These are phyloP conservation scores for Megathymus violae DNA, from an alignment of 1,140 invertebrate genomes.

Conservation along the genomic window DNA sequence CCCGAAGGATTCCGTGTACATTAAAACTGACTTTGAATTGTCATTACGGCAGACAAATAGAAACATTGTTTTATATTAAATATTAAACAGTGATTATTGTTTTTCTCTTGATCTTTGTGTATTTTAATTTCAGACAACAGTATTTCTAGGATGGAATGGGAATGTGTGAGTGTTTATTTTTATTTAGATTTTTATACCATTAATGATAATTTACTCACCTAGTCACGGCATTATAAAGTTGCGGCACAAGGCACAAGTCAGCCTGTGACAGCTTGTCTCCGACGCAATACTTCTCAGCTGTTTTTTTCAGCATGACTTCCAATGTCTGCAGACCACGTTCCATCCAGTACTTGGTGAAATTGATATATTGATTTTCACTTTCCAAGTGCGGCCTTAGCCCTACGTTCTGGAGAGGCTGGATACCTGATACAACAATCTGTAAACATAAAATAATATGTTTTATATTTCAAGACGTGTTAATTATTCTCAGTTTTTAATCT, in stretches of 20 bases:
- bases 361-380: constrained; percentile 89
- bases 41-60: no score
- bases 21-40: no score
- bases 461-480: no score
- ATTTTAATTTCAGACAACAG: no score
- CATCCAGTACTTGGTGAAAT: constrained; percentile 94
- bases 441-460: constrained; percentile 85
- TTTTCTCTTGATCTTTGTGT: no score
- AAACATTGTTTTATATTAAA: no score
- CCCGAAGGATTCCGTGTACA: no score
- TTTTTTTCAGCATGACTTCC: constrained; percentile 91
- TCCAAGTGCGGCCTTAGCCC: constrained; percentile 90
- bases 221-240: constrained; percentile 91
- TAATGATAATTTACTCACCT: constrained; percentile 73
- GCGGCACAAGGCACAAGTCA: constrained; percentile 96
- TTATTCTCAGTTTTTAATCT: no score
- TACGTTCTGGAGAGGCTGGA: constrained; percentile 97
- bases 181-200: no score
- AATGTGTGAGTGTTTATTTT: no score
- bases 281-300: constrained; percentile 95
- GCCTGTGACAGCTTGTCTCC: constrained; percentile 96
- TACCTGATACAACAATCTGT: constrained; percentile 94
- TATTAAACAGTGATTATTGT: no score
- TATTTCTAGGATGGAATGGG: no score
- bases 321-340: constrained; percentile 93